Conservation (phyloP, 2,797 vertebrate species). For the Discoglossus pictus region DNA sequence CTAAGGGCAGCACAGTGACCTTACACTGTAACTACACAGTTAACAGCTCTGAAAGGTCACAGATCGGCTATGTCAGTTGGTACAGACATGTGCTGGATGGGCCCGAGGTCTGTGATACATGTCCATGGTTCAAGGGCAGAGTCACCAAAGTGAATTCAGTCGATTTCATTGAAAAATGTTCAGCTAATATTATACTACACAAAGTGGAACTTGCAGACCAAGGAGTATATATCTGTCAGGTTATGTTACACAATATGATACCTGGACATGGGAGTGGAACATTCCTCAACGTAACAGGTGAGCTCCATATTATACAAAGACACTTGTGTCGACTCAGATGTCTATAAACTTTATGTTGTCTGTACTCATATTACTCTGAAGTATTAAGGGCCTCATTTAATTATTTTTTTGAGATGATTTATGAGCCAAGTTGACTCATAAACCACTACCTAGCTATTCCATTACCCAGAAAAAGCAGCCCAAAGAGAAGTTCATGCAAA, state of each 20-base stretch:
- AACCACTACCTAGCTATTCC: too few species aligned
- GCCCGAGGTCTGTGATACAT: neutral
- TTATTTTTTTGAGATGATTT: too few species aligned
- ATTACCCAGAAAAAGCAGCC: too few species aligned
- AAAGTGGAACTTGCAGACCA: neutral
- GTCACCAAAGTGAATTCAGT: neutral
- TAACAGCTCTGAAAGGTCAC: too few species aligned
- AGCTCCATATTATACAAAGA: too few species aligned
- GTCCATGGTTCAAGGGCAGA: neutral
- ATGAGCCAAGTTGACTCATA: too few species aligned
- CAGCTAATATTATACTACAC: neutral
- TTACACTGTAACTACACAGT: slow-evolving; percentile 6
- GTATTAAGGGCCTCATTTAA: too few species aligned
- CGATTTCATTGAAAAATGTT: neutral
- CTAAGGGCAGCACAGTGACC: neutral
- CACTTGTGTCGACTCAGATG: too few species aligned
- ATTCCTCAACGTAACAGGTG: neutral
- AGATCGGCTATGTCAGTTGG: neutral
- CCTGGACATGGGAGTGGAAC: neutral
- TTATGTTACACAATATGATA: neutral
- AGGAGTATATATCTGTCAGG: neutral
- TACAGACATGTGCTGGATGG: neutral
- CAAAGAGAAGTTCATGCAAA: too few species aligned
- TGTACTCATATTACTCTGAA: too few species aligned
- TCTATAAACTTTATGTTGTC: too few species aligned